Evolutionary conservation across 2,888 invertebrate genomes (phyloP), one percentile per base, ranked within the genome.

Genomic region (Drosophila limbata): DNA sequence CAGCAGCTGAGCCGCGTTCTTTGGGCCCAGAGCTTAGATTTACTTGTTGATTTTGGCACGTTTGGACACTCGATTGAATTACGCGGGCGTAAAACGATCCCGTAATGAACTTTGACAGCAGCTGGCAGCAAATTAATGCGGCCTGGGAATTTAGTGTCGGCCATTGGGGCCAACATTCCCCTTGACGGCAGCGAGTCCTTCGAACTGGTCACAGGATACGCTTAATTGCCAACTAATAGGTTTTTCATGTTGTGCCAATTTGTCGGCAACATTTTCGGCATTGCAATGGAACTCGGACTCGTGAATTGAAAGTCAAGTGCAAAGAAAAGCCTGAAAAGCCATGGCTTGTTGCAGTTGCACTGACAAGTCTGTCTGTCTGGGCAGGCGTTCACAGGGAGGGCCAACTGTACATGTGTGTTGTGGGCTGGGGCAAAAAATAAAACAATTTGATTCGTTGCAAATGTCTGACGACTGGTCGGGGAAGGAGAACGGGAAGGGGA

Each of bases 11-110:
- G 42, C 35, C 19, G 10, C 48, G 13, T 19, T 33, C 33, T 19
- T 42, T 42, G 35, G 48, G n/a, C 40, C 44, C 44, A 45, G 17
- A 28, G 47, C 42, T 40, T 28, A 62, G 81, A 74, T 74, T 84
- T 74, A 89, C 83, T 89, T 89, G 89, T 89, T 84, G 84, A 87
- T 71, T 77, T 84, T 40, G 39, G 19, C 45, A 45, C 37, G 80
- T 79, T 77, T 75, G 80, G 56, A 19, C 64, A 21, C 31, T 60
- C 66, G 57, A 84, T 89, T 89, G 79, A 89, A 84, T 84, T 89
- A 87, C 57, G 69, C 66, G 70, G 47, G 50, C 72, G 72, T 64
- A 72, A 86, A 84, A 51, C 66, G 69, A 63, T 64, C n/a, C 45
- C 59, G 21, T 62, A 79, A 75, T 62, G 44, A 75, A 60, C 75